A percentile compares a stretch with the other conserved stretches of the same genome.
phyloP scores from a whole-genome alignment of 2,113 vertebrate species.

The Hiodon tergisus region DNA sequence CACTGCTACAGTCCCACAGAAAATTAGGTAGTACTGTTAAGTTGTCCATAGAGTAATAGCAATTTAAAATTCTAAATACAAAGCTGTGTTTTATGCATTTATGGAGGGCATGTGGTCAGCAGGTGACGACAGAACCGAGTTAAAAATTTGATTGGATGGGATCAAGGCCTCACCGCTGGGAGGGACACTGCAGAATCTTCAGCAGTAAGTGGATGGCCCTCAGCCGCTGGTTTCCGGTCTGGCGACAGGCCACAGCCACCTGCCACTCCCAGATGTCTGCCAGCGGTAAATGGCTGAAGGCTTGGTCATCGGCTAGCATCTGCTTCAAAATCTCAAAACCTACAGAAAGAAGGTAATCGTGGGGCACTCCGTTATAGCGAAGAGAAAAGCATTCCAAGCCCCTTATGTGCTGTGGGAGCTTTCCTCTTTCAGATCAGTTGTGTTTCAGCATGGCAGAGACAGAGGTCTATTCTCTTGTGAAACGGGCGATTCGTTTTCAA shows the following conservation, averaged over 20 bases:
- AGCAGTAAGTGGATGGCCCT: conserved; percentile 90
- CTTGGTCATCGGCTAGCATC: conserved; percentile 84
- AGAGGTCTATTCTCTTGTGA: too few relatives aligned
- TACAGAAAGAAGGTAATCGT: conserved; percentile 36
- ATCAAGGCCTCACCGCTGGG: conserved; percentile 63
- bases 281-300: conserved; percentile 74
- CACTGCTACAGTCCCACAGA: background rate
- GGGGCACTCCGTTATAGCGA: too few relatives aligned
- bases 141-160: too few relatives aligned
- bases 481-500: background rate
- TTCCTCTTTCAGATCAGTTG: too few relatives aligned
- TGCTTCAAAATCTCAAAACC: conserved; percentile 96
- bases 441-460: background rate
- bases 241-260: conserved; percentile 88
- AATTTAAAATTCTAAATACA: background rate
- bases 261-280: conserved; percentile 93
- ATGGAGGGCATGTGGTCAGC: background rate
- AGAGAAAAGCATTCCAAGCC: too few relatives aligned
- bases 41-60: background rate
- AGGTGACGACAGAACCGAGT: too few relatives aligned
- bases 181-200: conserved; percentile 74
- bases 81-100: background rate
- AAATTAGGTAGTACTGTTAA: background rate
- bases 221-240: conserved; percentile 84
- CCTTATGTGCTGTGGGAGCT: too few relatives aligned